Base-by-base conservation (phyloP, 2,888 invertebrate genomes). In the Keiferia lycopersicella region DNA sequence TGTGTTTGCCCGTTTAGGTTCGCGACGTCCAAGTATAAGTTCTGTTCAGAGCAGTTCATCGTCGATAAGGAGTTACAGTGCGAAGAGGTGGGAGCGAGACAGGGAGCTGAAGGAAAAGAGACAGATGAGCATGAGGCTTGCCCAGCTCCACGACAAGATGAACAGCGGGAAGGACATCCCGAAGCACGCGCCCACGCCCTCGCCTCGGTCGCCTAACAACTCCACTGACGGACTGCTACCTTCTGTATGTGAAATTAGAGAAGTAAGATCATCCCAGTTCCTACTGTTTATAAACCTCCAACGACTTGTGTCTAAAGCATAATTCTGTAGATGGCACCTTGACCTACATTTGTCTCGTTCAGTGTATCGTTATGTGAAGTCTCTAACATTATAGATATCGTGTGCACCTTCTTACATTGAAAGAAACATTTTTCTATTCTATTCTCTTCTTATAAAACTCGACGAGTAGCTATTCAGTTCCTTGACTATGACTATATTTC, bases 21-120 rank as follows among this genome's bases (percentile, higher is more conserved):
- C 96, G 82, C 93, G 96, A 93, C 94, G 96, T 92, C 96, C 96
- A 91, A 96, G 96, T 93, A 92, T 96, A 93, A 95, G 95, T 72
- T 97, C 96, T 69, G 93, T 97, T 76, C 96, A 97, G 83, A 96
- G 96, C 92, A 95, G 95, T 82, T 94, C 95, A 74, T 96, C 95
- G 67, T 97, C 96, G 61, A 94, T 96, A 69, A 94, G 96, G 80
- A 96, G 96, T 86, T 96, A 96, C 87, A 96, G 96, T 80, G 93
- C 95, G 73, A 94, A 94, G 82, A 93, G 95, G 69, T 96, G 96
- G 86, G 97, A 97, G 82, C 93, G 94, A 73, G 97, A 97, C 79
- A 87, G 95, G 65, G 96, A 96, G 80, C 96, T 96, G 82, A 96
- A 96, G 81, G 96, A 96, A 79, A 94, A 95, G 77, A 89, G 96